These are phyloP conservation scores for Phymorhynchus buccinoides DNA, from an alignment of 1,140 invertebrate species.

Conservation along the genomic window DNA sequence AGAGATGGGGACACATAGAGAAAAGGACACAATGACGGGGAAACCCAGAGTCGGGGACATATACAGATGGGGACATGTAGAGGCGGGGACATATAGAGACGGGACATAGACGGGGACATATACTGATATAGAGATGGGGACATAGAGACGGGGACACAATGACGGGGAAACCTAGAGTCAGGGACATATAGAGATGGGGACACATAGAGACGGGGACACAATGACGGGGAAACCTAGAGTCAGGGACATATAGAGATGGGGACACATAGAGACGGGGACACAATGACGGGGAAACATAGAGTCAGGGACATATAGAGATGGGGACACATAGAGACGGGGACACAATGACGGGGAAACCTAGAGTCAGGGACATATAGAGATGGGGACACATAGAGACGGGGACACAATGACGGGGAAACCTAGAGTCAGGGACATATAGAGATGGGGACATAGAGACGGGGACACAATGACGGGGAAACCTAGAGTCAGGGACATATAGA, in stretches of 20 bases:
- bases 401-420: too few species aligned
- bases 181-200: not conserved
- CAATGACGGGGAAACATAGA: not conserved
- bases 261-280: not conserved
- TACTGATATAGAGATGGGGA: not conserved
- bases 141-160: not conserved
- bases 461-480: too few species aligned
- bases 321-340: not conserved
- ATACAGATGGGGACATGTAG: not conserved
- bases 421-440: too few species aligned
- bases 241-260: not conserved
- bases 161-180: not conserved
- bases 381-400: too few species aligned
- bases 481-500: too few species aligned
- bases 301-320: not conserved
- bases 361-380: too few species aligned
- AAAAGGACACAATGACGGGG: too few species aligned
- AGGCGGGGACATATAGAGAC: not conserved
- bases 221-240: not conserved
- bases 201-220: not conserved
- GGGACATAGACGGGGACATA: not conserved
- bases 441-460: too few species aligned
- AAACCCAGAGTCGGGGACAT: not conserved
- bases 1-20: too few species aligned
- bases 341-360: too few species aligned